Percentiles rank a stretch among this genome's conserved stretches.
Evolutionary conservation across 2,797 vertebrate species (phyloP).

Genomic region (Sibirionetta formosa): DNA sequence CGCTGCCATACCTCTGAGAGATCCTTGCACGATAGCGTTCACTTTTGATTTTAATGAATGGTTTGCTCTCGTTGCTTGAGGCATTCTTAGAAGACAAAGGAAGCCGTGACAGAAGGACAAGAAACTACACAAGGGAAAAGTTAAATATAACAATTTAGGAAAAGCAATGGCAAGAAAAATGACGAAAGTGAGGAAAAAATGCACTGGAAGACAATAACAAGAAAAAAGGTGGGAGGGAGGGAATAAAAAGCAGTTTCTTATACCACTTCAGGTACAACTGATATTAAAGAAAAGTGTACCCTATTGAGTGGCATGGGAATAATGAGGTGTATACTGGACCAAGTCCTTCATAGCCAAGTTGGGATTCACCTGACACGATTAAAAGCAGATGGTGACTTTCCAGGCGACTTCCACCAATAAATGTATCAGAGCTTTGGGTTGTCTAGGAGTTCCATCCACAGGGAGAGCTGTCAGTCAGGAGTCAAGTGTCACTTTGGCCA

Average conservation of each 20-base stretch:
- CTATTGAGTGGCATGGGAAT: neutral
- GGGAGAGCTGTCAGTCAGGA: accelerated
- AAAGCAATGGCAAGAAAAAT: neutral
- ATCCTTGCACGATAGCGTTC: neutral
- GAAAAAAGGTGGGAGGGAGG: neutral
- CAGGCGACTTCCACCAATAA: neutral
- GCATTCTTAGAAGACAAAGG: neutral
- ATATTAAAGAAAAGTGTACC: neutral
- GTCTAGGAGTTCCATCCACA: neutral
- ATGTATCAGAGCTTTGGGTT: neutral
- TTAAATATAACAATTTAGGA: neutral
- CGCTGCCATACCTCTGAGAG: neutral
- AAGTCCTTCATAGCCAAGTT: neutral
- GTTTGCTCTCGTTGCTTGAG: neutral
- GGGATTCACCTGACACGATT: neutral
- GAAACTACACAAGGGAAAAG: neutral
- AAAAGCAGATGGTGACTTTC: neutral
- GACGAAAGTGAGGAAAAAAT: neutral
- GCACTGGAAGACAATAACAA: neutral
- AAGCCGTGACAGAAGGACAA: neutral
- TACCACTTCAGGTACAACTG: neutral
- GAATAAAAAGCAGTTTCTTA: neutral
- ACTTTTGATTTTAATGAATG: conserved; percentile 2
- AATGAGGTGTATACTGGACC: neutral
- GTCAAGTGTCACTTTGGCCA: neutral